Evolutionary conservation across 2,797 vertebrate species (phyloP).

Genomic region (Tinamus major): DNA sequence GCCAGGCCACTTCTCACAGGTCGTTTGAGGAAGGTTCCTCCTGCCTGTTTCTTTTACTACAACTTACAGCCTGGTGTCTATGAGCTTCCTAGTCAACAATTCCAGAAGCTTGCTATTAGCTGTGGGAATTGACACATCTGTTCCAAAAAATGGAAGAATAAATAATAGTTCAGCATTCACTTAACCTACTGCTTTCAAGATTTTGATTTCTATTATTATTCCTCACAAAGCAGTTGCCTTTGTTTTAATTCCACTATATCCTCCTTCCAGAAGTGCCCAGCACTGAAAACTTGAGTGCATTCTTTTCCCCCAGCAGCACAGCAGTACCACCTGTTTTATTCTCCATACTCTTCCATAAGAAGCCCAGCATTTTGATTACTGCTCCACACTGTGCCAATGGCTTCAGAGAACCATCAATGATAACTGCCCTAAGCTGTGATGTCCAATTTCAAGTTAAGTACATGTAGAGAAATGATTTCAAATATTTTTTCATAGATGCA

Average conservation of each 20-base stretch:
- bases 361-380: not conserved
- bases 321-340: not conserved
- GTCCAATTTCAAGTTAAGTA: not conserved
- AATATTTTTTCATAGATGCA: not conserved
- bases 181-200: not conserved
- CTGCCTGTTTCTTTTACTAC: not conserved
- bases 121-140: not conserved
- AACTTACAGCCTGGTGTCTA: fast-evolving
- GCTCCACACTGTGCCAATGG: not conserved
- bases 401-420: not conserved
- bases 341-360: not conserved
- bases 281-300: not conserved
- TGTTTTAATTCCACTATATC: not conserved
- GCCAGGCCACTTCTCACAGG: not conserved
- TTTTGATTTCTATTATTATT: not conserved
- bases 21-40: too few species aligned
- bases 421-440: not conserved
- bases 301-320: not conserved
- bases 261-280: not conserved
- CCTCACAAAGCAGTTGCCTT: not conserved
- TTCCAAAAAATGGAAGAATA: not conserved
- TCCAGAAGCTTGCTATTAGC: not conserved
- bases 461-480: not conserved
- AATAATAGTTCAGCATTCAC: not conserved
- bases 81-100: not conserved